Conservation (phyloP, 53 echinoderm and acorn worm genomes). For the Holothuria leucospilota region DNA sequence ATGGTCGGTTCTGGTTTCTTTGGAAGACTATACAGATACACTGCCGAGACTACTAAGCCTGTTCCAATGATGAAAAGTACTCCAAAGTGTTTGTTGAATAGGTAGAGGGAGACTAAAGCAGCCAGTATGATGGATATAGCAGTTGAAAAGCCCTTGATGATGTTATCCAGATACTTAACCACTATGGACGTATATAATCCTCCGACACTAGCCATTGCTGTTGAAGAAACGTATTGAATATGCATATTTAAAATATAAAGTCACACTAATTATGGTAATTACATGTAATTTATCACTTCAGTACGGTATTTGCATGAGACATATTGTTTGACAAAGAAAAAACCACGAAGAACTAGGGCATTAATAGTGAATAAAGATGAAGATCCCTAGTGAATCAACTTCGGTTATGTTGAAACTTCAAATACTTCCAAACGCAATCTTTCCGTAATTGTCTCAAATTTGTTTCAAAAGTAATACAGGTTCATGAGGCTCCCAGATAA, state of each 20-base stretch:
- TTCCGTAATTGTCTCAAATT: no score
- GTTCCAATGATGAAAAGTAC: conserved; percentile 72
- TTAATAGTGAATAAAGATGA: no score
- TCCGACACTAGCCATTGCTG: conserved; percentile 95
- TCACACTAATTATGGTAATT: background rate
- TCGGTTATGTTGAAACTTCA: no score
- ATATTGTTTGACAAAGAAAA: no score
- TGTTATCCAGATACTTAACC: conserved; percentile 97
- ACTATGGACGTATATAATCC: conserved; percentile 95
- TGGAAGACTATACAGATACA: conserved; percentile 91
- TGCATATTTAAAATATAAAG: background rate
- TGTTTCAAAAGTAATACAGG: no score
- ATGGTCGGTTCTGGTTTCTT: conserved; percentile 55
- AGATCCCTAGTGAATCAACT: no score
- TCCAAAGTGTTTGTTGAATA: conserved; percentile 83
- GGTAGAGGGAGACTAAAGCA: conserved; percentile 77
- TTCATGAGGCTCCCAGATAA: no score
- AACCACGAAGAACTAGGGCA: no score
- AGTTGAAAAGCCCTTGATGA: conserved; percentile 98
- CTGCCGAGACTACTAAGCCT: conserved; percentile 73
- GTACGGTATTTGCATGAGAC: no score
- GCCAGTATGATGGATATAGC: conserved; percentile 92
- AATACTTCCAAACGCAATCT: no score
- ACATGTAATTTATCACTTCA: background rate
- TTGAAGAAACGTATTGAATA: background rate